Base-by-base conservation (phyloP, 2,888 invertebrate genomes). In the Drosophila histrio region DNA sequence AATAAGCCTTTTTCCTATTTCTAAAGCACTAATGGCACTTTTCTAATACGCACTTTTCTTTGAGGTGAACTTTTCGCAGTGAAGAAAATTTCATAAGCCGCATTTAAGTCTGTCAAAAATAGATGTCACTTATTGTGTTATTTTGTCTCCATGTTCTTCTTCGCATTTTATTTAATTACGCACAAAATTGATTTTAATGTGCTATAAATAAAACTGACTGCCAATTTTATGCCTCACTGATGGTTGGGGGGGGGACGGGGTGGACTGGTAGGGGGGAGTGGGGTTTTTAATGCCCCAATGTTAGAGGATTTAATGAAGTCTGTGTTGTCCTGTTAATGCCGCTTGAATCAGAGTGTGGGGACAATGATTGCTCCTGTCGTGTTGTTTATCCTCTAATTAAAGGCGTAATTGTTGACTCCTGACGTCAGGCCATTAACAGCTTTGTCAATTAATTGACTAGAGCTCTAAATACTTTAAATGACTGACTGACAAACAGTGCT, bases 101-200 rank as follows among this genome's bases (percentile, higher is more conserved):
- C 71, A 70, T 70, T 72, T 66, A 62, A 52, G 53, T 32, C 52
- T 53, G 73, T 46, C 77, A 41, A 69, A 81, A 82, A 81, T 81
- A 82, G 82, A 78, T 59, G 53, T 30, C 22, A 19, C 30, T 26
- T 34, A 44, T 73, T 53, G 39, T 39, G 13, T 30, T 30, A n/a
- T 30, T 32, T 56, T 32, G n/a, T 19, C n/a, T 19, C n/a, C 21
- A 21, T 53, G 52, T 38, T 61, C 47, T 60, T 77, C 60, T 32
- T n/a, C n/a, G 43, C 24, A 34, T 66, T 47, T 65, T 49, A 74
- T 78, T 83, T 72, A 80, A 83, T 83, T 80, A 83, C 77, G 81
- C 69, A 69, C 69, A 65, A 84, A 83, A 80, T 86, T 86, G 87
- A 86, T 80, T 83, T 85, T 76, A 84, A 86, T 84, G 74, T 59